Conservation (phyloP, 64 coral and sea anemone species). For the Porites australiensis region DNA sequence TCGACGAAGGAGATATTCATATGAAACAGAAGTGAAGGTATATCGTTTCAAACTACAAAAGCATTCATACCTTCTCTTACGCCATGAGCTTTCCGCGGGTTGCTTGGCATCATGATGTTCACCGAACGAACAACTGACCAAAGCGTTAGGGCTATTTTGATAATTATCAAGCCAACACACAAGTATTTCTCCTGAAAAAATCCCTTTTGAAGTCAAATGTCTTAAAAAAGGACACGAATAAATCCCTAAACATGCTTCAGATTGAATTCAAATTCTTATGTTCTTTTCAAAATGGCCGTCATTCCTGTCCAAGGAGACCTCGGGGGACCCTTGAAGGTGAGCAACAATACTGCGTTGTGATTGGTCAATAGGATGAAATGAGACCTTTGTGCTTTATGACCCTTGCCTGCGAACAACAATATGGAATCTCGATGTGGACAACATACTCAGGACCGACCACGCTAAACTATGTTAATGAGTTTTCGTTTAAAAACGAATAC, state of each 20-base stretch:
- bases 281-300: slow-evolving; percentile 16
- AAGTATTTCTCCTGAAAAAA: not conserved
- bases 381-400: not conserved
- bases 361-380: not conserved
- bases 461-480: no score
- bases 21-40: not conserved
- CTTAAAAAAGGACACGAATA: not conserved
- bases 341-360: not conserved
- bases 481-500: no score
- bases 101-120: slow-evolving; percentile 18
- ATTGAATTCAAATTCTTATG: not conserved
- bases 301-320: not conserved
- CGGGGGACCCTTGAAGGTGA: not conserved
- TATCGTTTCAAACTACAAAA: not conserved
- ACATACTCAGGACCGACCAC: no score
- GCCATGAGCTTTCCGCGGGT: not conserved
- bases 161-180: not conserved
- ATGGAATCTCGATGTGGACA: no score
- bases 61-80: slow-evolving; percentile 4
- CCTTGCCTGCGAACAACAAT: not conserved
- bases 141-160: slow-evolving; percentile 21
- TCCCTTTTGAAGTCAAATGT: not conserved
- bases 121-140: not conserved
- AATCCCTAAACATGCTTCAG: not conserved
- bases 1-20: no score